Conservation (phyloP, 2,113 vertebrate species). For the Gopherus flavomarginatus region DNA sequence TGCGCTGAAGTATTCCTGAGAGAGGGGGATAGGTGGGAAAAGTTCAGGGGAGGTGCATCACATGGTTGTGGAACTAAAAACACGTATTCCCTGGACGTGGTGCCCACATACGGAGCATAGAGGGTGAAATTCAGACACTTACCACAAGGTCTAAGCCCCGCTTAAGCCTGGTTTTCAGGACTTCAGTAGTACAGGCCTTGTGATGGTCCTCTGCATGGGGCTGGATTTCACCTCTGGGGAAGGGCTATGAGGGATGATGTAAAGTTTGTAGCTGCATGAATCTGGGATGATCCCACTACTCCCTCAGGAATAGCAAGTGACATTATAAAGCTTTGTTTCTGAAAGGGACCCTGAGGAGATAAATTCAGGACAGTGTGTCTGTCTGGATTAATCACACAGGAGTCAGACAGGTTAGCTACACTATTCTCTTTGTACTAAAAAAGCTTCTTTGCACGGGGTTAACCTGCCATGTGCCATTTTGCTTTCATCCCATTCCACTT, state of each 20-base stretch:
- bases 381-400: accelerated
- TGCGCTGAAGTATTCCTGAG: background rate
- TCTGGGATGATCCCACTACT: background rate
- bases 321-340: background rate
- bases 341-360: background rate
- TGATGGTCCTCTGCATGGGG: background rate
- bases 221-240: background rate
- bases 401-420: background rate
- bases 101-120: too few relatives aligned
- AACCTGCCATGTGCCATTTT: accelerated
- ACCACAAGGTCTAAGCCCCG: background rate
- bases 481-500: background rate
- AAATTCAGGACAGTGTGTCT: background rate
- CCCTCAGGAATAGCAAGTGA: accelerated
- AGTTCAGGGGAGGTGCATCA: background rate
- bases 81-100: background rate
- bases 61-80: background rate
- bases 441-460: accelerated
- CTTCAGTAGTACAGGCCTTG: background rate
- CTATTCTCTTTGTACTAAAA: background rate
- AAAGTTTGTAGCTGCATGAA: background rate
- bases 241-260: background rate
- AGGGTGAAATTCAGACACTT: background rate
- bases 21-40: background rate
- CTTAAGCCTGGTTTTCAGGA: background rate